A percentile compares a stretch with the other conserved stretches of the same genome.
phyloP scores from a whole-genome alignment of 2,113 vertebrate species.

The Hyaena hyaena region DNA sequence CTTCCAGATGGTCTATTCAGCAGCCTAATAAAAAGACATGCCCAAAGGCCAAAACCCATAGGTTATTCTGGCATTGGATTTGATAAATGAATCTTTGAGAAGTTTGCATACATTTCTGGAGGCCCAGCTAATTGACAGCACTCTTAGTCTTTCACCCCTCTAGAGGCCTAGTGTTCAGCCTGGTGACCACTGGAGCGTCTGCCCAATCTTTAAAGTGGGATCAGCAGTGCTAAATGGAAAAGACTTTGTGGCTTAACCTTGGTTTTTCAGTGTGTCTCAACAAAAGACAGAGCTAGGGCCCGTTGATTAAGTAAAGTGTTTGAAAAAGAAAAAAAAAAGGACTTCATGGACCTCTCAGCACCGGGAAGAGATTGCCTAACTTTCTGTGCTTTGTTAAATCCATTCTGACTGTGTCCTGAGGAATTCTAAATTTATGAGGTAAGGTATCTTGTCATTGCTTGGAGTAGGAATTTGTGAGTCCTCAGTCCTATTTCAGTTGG shows the following conservation, averaged over 20 bases:
- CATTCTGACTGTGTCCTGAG: conserved; percentile 56
- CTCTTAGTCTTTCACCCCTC: background rate
- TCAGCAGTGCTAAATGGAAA: conserved; percentile 47
- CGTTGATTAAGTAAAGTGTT: conserved; percentile 38
- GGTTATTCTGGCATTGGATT: conserved; percentile 6
- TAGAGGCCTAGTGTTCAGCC: background rate
- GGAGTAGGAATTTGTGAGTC: conserved; percentile 34
- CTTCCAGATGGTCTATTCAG: background rate
- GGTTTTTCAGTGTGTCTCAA: conserved; percentile 40
- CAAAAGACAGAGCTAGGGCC: background rate
- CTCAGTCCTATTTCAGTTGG: conserved; percentile 7
- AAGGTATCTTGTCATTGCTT: conserved; percentile 67
- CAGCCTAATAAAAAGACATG: conserved; percentile 31
- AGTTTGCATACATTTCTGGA: conserved; percentile 55
- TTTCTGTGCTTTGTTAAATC: conserved; percentile 62
- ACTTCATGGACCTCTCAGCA: conserved; percentile 20
- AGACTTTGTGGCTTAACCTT: conserved; percentile 45
- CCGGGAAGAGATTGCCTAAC: conserved; percentile 47
- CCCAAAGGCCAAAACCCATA: background rate
- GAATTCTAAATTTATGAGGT: conserved; percentile 79
- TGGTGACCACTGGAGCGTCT: background rate
- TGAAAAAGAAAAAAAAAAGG: conserved; percentile 43
- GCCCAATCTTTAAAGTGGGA: conserved; percentile 22
- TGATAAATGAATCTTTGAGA: conserved; percentile 41
- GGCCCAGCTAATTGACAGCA: background rate